Evolutionary conservation across 2,797 vertebrate genomes (phyloP).

Genomic region (Pipistrellus kuhlii): DNA sequence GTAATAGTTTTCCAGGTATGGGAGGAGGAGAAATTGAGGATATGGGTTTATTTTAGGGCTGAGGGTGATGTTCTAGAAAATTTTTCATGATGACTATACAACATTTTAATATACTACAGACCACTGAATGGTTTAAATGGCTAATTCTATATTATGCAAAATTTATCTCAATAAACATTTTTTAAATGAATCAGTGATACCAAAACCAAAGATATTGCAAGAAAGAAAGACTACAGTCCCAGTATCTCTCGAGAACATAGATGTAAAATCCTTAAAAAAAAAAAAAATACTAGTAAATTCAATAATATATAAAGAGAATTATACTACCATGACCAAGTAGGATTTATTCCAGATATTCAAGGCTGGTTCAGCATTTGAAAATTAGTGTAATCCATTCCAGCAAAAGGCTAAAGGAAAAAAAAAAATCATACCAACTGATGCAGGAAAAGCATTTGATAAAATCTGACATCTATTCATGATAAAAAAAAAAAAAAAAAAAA

Average conservation of each 20-base stretch:
- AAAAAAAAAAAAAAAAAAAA: too few species aligned
- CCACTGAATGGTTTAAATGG: neutral
- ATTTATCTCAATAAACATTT: neutral
- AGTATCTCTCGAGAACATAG: neutral
- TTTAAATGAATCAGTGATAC: neutral
- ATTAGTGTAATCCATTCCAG: neutral
- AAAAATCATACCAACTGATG: neutral
- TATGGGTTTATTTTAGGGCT: neutral
- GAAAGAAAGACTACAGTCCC: neutral
- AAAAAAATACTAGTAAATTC: neutral
- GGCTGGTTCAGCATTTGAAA: neutral
- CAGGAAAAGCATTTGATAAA: neutral
- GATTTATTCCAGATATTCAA: neutral
- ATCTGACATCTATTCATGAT: neutral
- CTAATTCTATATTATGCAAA: neutral
- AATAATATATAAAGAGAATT: neutral
- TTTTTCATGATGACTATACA: neutral
- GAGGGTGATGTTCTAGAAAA: conserved; percentile 29
- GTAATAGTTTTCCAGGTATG: neutral
- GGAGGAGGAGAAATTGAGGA: neutral
- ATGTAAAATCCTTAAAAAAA: neutral
- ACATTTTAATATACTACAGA: neutral
- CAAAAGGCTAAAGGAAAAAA: neutral
- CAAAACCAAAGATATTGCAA: neutral
- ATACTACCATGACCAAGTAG: too few species aligned